Base-by-base conservation (phyloP, 2,113 vertebrate genomes). In the Hippopotamus amphibius region DNA sequence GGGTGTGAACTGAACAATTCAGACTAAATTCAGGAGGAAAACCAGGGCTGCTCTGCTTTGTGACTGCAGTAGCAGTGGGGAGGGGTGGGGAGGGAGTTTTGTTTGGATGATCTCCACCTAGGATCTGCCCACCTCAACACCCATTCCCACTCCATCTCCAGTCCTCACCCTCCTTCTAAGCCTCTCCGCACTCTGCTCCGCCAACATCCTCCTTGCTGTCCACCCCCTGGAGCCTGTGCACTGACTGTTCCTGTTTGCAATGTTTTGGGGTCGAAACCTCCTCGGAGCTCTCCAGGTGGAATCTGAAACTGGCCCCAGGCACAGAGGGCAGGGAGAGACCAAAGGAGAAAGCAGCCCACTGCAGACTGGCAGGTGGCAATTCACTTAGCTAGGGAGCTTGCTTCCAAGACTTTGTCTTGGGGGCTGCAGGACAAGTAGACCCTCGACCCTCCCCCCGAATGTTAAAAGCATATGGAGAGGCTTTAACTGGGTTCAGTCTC, bases 61-160 rank as follows among this genome's bases (percentile, higher is more conserved):
- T 57, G 12, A 22, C 16, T 12, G 21, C 2, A 3, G 57, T 1
- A 14, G 21, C 0, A 0, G 37, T 37, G 4, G 24, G 69, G 7
- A 5, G 41, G n/a, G 12, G 12, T 1, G 74, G 4, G 6, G 17
- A 22, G 37, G 74, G 19, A 37, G 30, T 28, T n/a, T 43, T 16
- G 3, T 68, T 7, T 61, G 13, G 37, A 82, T 61, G 6, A 19
- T 21, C 5, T 37, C 8, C 50, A 59, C 16, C 24, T 3, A 30
- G 19, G 48, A 63, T 9, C 53, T 61, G n/a, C 88, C 61, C n/a
- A 12, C 13, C 76, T 69, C 66, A 37, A 9, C 1, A 7, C 19
- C 79, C 37, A 46, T 5, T n/a, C 7, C 22, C 26, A 74, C 8
- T 7, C 41, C n/a, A 55, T 37, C 46, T 63, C 57, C 14, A 22